These are phyloP conservation scores for Andrena bicolor DNA, from an alignment of 2,888 invertebrate genomes.

Conservation along the genomic window DNA sequence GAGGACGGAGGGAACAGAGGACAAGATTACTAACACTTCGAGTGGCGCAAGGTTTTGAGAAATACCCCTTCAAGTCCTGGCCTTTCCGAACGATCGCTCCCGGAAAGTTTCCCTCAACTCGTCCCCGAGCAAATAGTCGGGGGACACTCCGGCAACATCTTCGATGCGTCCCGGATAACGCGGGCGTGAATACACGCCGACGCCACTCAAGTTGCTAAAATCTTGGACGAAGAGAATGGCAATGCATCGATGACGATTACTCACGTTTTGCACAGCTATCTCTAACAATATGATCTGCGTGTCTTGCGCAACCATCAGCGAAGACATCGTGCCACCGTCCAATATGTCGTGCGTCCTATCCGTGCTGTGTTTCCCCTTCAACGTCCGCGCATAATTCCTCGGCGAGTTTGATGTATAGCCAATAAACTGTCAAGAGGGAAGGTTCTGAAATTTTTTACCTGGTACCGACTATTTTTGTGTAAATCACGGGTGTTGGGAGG, in stretches of 20 bases:
- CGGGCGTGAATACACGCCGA: background rate
- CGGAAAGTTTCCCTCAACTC: too few relatives aligned
- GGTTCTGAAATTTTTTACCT: conserved; percentile 45
- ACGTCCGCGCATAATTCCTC: conserved; percentile 8
- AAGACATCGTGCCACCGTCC: conserved; percentile 71
- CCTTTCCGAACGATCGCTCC: too few relatives aligned
- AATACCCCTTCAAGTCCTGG: background rate
- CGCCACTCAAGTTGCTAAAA: background rate
- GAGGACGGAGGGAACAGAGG: too few relatives aligned
- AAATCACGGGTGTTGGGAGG: conserved; percentile 39
- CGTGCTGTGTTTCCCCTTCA: conserved; percentile 13
- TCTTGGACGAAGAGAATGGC: background rate
- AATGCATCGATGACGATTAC: background rate
- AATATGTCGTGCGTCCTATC: conserved; percentile 13
- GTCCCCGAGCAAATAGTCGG: too few relatives aligned
- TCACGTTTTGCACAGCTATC: conserved; percentile 77
- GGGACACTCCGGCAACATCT: too few relatives aligned
- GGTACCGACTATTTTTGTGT: conserved; percentile 41
- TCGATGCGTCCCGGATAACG: too few relatives aligned
- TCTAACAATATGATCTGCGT: conserved; percentile 80
- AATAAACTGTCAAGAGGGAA: conserved; percentile 18
- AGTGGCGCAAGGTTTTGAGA: background rate
- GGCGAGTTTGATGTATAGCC: conserved; percentile 31
- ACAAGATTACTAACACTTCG: too few relatives aligned
- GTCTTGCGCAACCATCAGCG: conserved; percentile 76